A percentile compares a stretch with the other conserved stretches of the same genome.
Conservation (phyloP, 2,113 vertebrate genomes). For the Strix aluco region DNA sequence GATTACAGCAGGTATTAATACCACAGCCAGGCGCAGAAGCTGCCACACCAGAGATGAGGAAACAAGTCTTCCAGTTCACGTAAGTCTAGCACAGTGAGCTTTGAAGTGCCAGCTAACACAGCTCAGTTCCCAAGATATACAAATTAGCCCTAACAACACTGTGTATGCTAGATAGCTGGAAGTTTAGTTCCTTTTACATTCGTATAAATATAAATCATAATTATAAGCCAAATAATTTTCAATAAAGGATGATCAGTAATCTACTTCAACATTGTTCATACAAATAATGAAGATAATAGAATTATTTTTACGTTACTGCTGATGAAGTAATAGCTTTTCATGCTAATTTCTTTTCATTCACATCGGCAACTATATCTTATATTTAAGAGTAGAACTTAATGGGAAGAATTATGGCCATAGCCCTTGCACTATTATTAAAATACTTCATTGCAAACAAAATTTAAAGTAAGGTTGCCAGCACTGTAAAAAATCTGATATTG, state of each 20-base stretch:
- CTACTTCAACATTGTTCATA: not conserved
- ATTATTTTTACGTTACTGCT: not conserved
- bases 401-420: not conserved
- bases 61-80: not conserved
- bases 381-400: not conserved
- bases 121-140: not conserved
- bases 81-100: not conserved
- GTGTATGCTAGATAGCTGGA: not conserved
- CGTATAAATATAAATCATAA: not conserved
- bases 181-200: not conserved
- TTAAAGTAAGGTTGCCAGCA: not conserved
- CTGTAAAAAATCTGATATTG: not conserved
- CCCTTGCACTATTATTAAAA: not conserved
- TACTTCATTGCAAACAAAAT: not conserved
- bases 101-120: not conserved
- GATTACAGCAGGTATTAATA: not conserved
- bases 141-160: not conserved
- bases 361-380: not conserved
- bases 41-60: not conserved
- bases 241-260: not conserved
- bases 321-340: not conserved
- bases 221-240: not conserved
- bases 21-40: not conserved
- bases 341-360: not conserved
- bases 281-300: not conserved